Evolutionary conservation across 2,113 vertebrate species (phyloP), one percentile per base, ranked within the genome.

Genomic region (Aegotheles bennettii): DNA sequence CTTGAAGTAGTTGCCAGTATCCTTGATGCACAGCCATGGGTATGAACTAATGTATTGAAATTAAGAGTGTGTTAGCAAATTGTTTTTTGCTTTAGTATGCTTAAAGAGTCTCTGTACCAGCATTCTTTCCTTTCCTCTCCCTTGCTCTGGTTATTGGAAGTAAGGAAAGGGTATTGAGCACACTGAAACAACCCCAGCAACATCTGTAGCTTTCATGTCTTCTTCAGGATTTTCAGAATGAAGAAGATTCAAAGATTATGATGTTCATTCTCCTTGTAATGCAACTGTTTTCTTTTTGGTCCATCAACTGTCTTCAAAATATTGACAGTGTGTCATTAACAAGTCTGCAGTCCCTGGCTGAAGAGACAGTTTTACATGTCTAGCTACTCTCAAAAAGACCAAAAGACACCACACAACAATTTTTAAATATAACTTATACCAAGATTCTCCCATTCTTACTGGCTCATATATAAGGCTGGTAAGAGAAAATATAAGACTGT

Each of bases 81-180:
- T 33, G 5, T 47, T 67, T 9, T 42, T 87, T 8, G 17, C 6
- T 47, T 7, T 11, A 40, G 26, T 10, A 47, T 53, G 21, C 42
- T 33, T 63, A 13, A 77, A 16, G 18, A 33, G 31, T 42, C 2
- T 0, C 13, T 53, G 11, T 24, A 65, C 6, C 6, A 43, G 2
- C 24, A 48, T 38, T 43, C 13, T 73, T 81, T 45, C 12, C 7
- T 43, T 65, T 75, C 16, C 11, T 5, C 3, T 83, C 10, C 16
- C 7, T 17, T 4, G 0, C 2, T 59, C 36, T 13, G 54, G 21
- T 35, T 81, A 26, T 29, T 61, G 36, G 17, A 84, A 76, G 28
- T 51, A 57, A 35, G 17, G 8, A 56, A n/a, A 48, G 10, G 10
- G 16, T 80, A 84, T 6, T 54, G 25, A 60, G 28, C 45, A 38